Percentiles rank a stretch among this genome's conserved stretches.
These are phyloP conservation scores for Meganola albula DNA, from an alignment of 2,888 invertebrate species.

Conservation along the genomic window DNA sequence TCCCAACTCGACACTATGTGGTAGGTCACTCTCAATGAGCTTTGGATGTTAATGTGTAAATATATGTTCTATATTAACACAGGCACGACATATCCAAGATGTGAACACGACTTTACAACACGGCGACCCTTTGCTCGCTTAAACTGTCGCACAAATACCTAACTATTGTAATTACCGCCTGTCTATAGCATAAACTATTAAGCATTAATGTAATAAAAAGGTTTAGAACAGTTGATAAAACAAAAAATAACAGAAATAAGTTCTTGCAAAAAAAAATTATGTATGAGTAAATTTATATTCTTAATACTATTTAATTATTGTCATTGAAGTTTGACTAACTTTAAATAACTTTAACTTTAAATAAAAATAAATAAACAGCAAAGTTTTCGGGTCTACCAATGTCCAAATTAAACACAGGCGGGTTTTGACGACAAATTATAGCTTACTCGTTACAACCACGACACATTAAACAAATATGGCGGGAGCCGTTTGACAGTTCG, in stretches of 20 bases:
- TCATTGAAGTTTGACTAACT: no score
- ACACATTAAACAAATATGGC: constrained; percentile 60
- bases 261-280: no score
- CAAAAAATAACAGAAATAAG: no score
- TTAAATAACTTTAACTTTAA: constrained; percentile 6
- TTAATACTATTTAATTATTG: no score
- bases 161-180: not conserved
- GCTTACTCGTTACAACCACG: constrained; percentile 46
- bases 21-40: constrained; percentile 57
- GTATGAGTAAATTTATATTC: no score
- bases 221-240: no score
- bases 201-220: no score
- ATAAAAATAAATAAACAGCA: constrained; percentile 7
- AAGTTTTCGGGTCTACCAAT: constrained; percentile 33
- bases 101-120: constrained; percentile 18
- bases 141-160: constrained; percentile 6
- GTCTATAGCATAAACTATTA: no score
- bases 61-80: constrained; percentile 55
- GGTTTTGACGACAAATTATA: constrained; percentile 54
- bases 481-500: constrained; percentile 53
- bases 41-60: constrained; percentile 53
- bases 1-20: constrained; percentile 51
- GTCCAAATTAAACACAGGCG: constrained; percentile 51
- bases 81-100: constrained; percentile 29
- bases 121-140: constrained; percentile 16